Evolutionary conservation across 2,113 vertebrate genomes (phyloP).

Genomic region (Leucosticte australis): DNA sequence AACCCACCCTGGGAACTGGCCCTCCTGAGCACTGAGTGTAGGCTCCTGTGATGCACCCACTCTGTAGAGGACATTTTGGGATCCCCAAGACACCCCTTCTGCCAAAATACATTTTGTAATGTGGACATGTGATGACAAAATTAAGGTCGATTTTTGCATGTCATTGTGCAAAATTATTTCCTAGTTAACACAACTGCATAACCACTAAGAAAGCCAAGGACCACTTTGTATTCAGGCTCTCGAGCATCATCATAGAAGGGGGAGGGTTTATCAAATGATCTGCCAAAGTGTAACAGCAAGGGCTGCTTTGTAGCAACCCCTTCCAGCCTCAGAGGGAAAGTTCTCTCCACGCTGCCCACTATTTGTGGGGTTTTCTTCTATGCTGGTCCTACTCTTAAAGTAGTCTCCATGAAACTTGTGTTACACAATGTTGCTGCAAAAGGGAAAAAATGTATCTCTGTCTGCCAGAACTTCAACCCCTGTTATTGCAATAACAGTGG

Average conservation of each 20-base stretch:
- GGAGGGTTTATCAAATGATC: neutral
- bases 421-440: neutral
- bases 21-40: no score
- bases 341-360: accelerated
- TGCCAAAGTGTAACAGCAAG: neutral
- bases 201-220: neutral
- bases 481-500: neutral
- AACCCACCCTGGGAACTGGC: neutral
- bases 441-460: neutral
- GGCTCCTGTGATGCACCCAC: neutral
- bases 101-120: neutral
- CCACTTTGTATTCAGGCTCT: neutral
- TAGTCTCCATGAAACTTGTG: neutral
- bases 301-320: neutral
- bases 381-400: neutral
- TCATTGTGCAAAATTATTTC: neutral
- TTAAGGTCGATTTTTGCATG: neutral
- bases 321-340: neutral
- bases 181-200: neutral
- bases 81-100: neutral
- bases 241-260: neutral
- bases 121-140: neutral
- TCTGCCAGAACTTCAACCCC: neutral
- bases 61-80: neutral
- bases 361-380: neutral